Evolutionary conservation across 2,888 invertebrate genomes (phyloP), one percentile per base, ranked within the genome.

Genomic region (Odontothrips loti): DNA sequence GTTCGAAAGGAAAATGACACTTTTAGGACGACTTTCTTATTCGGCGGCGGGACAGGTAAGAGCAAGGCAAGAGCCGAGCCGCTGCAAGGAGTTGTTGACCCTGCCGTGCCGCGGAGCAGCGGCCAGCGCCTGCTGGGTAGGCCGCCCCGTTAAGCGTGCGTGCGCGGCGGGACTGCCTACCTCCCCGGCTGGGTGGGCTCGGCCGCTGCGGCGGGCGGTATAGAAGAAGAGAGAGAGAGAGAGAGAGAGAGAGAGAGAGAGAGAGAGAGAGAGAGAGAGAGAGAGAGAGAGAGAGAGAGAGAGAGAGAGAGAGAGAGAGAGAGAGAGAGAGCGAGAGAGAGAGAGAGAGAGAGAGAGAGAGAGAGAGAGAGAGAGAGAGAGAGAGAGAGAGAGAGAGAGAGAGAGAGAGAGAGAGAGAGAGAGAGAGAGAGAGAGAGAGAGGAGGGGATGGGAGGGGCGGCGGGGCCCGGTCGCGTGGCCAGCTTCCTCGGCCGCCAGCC

Each of bases 1-100:
- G 23, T 12, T 12, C 10, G 68, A 27, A 27, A 27, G 68, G 68
- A 75, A 75, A 75, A 75, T 27, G 68, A 75, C 68, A 75, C 68
- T 75, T 75, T 75, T 75, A 75, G 68, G 27, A 27, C 68, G 68
- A 75, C 68, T 75, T 75, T 75, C 68, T 27, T 75, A 58, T 58
- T 58, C 58, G 34, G 34, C 34, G 34, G 34, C 17, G 58, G 58
- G 58, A 15, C 0, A 58, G 20, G 20, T 11, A 17, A 15, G 58
- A 9, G 6, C 15, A 15, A 11, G 58, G 58, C 58, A 43, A 6
- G 34, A 4, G 58, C 58, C 58, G 58, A 11, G 15, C 0, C 58
- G 34, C 34, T 43, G 34, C 34, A 43, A 43, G 34, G 34, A 43
- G 34, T 43, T 43, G 34, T 43, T 43, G 34, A 43, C 34, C 34